Percentiles rank a stretch among this genome's conserved stretches.
Evolutionary conservation across 2,888 invertebrate species (phyloP).

Genomic region (Sepioteuthis lessoniana): DNA sequence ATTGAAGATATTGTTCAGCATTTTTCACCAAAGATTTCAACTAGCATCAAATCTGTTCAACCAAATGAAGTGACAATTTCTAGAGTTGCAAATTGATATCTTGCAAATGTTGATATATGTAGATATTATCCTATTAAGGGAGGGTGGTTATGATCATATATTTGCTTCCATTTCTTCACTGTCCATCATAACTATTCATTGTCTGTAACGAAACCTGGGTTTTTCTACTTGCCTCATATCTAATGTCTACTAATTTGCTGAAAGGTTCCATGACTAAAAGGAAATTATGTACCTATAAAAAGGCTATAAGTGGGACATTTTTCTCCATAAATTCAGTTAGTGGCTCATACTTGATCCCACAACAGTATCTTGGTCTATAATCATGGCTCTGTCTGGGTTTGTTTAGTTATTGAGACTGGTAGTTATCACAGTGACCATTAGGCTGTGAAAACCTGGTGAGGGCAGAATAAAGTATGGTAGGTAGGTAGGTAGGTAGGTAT

Average conservation of each 20-base stretch:
- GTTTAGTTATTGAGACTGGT: slow-evolving; percentile 1
- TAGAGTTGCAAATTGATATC: not conserved
- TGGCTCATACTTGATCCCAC: not conserved
- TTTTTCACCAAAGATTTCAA: not conserved
- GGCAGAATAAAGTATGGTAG: no score
- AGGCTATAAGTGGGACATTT: slow-evolving; percentile 33
- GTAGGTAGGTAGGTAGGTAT: no score
- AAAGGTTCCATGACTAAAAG: slow-evolving; percentile 6
- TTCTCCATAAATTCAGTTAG: slow-evolving; percentile 33
- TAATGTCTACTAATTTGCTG: slow-evolving; percentile 14
- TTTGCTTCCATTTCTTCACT: slow-evolving; percentile 33
- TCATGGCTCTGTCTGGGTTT: slow-evolving; percentile 21
- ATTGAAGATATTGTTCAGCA: not conserved
- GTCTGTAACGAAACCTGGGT: not conserved
- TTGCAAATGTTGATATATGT: not conserved
- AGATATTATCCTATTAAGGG: slow-evolving; percentile 33
- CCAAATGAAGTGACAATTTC: not conserved
- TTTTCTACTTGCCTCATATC: not conserved
- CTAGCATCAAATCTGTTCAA: not conserved
- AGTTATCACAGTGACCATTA: slow-evolving; percentile 10
- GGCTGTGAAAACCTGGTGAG: not conserved
- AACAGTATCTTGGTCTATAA: not conserved
- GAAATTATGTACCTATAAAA: slow-evolving; percentile 33
- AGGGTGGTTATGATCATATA: not conserved
- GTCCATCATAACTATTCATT: slow-evolving; percentile 33